Evolutionary conservation across 1,140 invertebrate genomes (phyloP).

Genomic region (Cydia fagiglandana): DNA sequence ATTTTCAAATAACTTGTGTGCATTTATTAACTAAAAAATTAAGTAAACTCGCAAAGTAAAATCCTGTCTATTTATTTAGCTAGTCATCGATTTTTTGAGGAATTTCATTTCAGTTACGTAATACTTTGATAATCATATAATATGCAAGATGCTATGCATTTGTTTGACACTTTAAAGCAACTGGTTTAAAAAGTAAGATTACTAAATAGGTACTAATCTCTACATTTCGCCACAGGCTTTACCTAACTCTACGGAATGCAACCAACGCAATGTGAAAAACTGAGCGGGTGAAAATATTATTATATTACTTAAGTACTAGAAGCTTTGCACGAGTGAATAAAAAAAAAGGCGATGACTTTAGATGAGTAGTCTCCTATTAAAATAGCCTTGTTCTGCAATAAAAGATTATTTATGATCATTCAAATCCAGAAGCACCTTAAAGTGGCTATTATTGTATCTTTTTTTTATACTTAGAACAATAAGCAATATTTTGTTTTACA

Average conservation of each 20-base stretch:
- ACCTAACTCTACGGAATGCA: not conserved
- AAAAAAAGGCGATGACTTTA: not conserved
- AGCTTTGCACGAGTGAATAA: not conserved
- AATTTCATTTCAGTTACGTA: not conserved
- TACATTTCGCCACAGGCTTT: not conserved
- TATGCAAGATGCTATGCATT: too few relatives aligned
- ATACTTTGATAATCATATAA: too few relatives aligned
- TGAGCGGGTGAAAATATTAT: not conserved
- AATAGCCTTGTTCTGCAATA: not conserved
- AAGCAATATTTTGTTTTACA: not conserved
- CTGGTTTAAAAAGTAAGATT: not conserved
- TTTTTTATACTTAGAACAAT: not conserved
- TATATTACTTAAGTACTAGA: not conserved
- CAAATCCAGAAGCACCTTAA: constrained; percentile 18
- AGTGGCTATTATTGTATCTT: not conserved
- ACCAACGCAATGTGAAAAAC: not conserved
- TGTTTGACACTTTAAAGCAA: too few relatives aligned
- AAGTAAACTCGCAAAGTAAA: not conserved
- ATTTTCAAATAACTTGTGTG: not conserved
- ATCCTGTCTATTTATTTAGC: not conserved
- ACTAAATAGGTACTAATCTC: not conserved
- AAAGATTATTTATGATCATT: constrained; percentile 8
- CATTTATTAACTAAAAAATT: not conserved
- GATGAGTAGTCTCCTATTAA: too few relatives aligned
- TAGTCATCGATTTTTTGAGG: not conserved